Evolutionary conservation across 2,888 invertebrate genomes (phyloP).

Genomic region (Argynnis bischoffii): DNA sequence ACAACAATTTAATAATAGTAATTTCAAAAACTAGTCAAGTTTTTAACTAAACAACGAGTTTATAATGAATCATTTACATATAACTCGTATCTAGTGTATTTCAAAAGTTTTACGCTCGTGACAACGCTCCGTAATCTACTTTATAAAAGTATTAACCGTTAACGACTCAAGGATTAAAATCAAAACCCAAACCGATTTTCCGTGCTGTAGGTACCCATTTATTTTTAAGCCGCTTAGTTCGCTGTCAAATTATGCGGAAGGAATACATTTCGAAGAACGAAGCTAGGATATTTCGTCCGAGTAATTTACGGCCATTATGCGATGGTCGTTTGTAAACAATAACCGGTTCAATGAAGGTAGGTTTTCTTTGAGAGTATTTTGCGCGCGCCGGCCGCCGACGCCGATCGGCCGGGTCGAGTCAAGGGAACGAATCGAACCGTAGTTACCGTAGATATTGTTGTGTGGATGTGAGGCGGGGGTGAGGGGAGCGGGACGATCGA

Average conservation of each 20-base stretch:
- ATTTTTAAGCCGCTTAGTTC: conserved; percentile 41
- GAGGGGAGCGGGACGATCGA: conserved; percentile 52
- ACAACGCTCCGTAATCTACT: conserved; percentile 14
- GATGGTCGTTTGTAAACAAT: conserved; percentile 70
- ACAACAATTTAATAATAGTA: not conserved
- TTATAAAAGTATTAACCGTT: conserved; percentile 16
- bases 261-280: conserved; percentile 54
- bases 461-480: conserved; percentile 45
- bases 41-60: not conserved
- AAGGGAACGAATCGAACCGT: conserved; percentile 58
- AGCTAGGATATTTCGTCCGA: conserved; percentile 57
- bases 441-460: conserved; percentile 47
- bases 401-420: conserved; percentile 50
- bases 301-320: conserved; percentile 67
- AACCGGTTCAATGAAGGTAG: conserved; percentile 69
- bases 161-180: conserved; percentile 21
- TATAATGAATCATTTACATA: conserved; percentile 10
- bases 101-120: conserved; percentile 7
- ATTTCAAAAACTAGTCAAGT: not conserved
- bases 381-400: conserved; percentile 58
- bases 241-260: conserved; percentile 52
- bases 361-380: conserved; percentile 69
- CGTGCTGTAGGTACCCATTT: conserved; percentile 12
- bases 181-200: conserved; percentile 4
- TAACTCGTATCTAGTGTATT: not conserved